Base-by-base conservation (phyloP, 1,140 invertebrate genomes). In the Platorchestia sp. region DNA sequence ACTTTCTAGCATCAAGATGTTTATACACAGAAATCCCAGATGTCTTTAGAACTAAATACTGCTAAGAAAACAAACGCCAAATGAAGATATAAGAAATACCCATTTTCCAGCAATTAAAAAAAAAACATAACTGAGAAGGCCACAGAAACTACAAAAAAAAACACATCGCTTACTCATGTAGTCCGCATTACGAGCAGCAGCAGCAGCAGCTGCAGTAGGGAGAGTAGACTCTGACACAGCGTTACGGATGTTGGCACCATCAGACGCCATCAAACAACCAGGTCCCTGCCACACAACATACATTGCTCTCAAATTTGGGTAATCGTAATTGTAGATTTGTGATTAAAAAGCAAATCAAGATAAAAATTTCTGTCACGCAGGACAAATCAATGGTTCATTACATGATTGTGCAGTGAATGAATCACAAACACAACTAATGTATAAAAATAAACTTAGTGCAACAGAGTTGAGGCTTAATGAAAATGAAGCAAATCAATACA, bases 161-260 rank as follows among this genome's bases (percentile, higher is more conserved):
- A 75, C 59, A 75, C 27, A 3, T 36, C 1, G 7, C 59, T 22
- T 36, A 75, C 59, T 27, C 3, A 27, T 27, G 36, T 10, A 75
- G 59, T 3, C 59, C 14, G 59, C 59, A 75, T 10, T 10, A 75
- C 59, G 47, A n/a, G 91, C 27, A 47, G 91, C 51, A 59, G 91
- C 53, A n/a, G 0, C 27, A n/a, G 86, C 10, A n/a, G 45, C 45
- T n/a, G 89, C 43, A 45, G 41, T 40, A 5, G 22, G 51, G 0
- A 95, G 45, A 10, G 90, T 59, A n/a, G 45, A 93, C 43, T 95
- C 51, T 27, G 53, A 95, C 47, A 89, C 0, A 14, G 90, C 45
- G 47, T 87, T 45, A 16, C 95, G 44, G 5, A 95, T 42, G 87
- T 0, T 47, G 27, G 36, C 45, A 7, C 22, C 3, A 0, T 36